Evolutionary conservation across 23 tunicate species (phyloP).

Genomic region (Botrylloides violaceus): DNA sequence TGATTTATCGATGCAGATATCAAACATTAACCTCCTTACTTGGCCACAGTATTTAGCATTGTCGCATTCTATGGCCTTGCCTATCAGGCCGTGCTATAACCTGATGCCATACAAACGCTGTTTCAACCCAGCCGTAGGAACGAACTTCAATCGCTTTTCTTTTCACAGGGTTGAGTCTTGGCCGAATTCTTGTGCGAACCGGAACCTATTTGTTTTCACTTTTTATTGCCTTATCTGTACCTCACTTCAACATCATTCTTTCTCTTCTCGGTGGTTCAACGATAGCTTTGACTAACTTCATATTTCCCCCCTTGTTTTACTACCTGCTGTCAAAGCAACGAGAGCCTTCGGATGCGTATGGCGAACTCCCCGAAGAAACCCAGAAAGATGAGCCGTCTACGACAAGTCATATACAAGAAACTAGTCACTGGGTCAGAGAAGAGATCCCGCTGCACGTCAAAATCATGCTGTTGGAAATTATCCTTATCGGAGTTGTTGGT

Average conservation of each 20-base stretch:
- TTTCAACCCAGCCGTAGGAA: too few relatives aligned
- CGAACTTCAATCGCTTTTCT: too few relatives aligned
- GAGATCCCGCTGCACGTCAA: conserved; percentile 46
- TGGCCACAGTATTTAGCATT: too few relatives aligned
- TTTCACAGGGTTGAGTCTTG: conserved; percentile 48
- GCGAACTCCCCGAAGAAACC: conserved; percentile 20
- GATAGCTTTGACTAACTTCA: conserved; percentile 47
- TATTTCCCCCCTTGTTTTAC: conserved; percentile 85
- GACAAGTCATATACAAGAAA: neutral
- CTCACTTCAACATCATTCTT: conserved; percentile 72
- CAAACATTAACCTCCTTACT: too few relatives aligned
- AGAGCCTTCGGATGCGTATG: conserved; percentile 27
- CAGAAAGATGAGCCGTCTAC: neutral
- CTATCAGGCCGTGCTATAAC: too few relatives aligned
- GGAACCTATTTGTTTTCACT: conserved; percentile 14
- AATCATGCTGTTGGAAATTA: conserved; percentile 57
- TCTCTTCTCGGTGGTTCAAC: conserved; percentile 76
- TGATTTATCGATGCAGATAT: too few relatives aligned
- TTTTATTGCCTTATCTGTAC: conserved; percentile 58
- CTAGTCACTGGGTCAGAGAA: conserved; percentile 25
- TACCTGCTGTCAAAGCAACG: conserved; percentile 45
- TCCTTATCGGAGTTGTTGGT: conserved; percentile 61
- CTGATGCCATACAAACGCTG: too few relatives aligned
- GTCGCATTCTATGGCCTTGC: too few relatives aligned
- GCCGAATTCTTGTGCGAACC: conserved; percentile 45